Percentiles rank a stretch among this genome's conserved stretches.
These are phyloP conservation scores for Schizotus pectinicornis DNA, from an alignment of 2,888 invertebrate species.

Conservation along the genomic window DNA sequence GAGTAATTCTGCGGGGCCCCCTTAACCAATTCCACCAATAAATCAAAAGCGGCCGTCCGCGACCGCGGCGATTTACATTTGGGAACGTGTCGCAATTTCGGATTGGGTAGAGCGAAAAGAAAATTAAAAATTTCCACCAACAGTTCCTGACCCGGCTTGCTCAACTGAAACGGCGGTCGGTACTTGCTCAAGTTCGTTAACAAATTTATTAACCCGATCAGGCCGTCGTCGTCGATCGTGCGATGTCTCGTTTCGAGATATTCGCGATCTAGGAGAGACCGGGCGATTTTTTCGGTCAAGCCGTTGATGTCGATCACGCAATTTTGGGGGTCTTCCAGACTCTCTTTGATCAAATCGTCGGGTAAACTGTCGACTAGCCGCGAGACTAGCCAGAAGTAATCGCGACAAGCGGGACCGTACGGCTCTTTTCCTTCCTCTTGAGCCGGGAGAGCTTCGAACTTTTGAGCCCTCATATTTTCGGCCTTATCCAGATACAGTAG, in stretches of 20 bases:
- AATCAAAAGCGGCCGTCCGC: conserved; percentile 88
- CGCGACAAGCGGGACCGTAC: conserved; percentile 91
- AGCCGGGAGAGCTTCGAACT: conserved; percentile 57
- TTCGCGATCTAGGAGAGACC: conserved; percentile 78
- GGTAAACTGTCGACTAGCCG: conserved; percentile 86
- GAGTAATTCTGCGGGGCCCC: conserved; percentile 86
- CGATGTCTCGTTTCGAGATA: conserved; percentile 82
- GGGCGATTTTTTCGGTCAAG: conserved; percentile 69
- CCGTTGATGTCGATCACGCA: conserved; percentile 73
- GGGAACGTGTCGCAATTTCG: conserved; percentile 82
- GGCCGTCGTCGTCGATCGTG: conserved; percentile 86
- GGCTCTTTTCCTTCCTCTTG: conserved; percentile 90
- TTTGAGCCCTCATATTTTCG: conserved; percentile 79
- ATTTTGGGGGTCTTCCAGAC: conserved; percentile 63
- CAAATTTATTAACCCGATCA: conserved; percentile 86
- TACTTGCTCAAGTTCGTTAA: conserved; percentile 89
- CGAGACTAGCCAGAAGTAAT: conserved; percentile 93
- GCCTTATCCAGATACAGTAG: conserved; percentile 83
- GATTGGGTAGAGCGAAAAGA: conserved; percentile 88
- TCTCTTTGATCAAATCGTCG: conserved; percentile 76
- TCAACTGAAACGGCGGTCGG: conserved; percentile 84
- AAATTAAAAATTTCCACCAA: conserved; percentile 80
- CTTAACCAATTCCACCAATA: conserved; percentile 86
- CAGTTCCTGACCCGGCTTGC: conserved; percentile 74
- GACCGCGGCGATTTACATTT: conserved; percentile 93